Evolutionary conservation across 2,888 invertebrate genomes (phyloP).

Genomic region (Nezara viridula): DNA sequence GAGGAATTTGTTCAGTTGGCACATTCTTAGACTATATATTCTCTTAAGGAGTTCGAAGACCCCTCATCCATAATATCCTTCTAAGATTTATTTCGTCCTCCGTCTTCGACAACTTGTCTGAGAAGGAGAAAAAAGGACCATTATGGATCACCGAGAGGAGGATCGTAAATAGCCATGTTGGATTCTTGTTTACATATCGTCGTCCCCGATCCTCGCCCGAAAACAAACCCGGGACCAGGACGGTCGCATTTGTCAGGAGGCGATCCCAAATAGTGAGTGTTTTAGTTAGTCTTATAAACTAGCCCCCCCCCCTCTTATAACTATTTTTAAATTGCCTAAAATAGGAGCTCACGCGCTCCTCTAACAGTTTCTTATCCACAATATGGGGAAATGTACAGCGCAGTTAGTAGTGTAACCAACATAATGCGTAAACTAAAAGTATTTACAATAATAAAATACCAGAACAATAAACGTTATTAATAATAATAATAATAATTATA

Average conservation of each 20-base stretch:
- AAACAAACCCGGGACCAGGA: neutral
- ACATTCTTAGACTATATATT: neutral
- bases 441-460: too few relatives aligned
- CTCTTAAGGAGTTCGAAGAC: neutral
- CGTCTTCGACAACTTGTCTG: neutral
- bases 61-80: neutral
- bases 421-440: too few relatives aligned
- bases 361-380: neutral
- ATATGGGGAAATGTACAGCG: neutral
- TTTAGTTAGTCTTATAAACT: constrained; percentile 17
- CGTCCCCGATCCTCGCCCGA: too few relatives aligned
- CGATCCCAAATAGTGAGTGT: neutral
- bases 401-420: too few relatives aligned
- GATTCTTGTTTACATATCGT: neutral
- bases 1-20: neutral
- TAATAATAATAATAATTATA: too few relatives aligned
- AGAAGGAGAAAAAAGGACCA: neutral
- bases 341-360: neutral
- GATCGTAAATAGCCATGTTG: neutral
- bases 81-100: neutral
- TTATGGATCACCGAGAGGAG: neutral
- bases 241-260: neutral
- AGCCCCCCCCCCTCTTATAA: neutral
- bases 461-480: too few relatives aligned
- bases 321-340: constrained; percentile 11